Evolutionary conservation across 2,113 vertebrate species (phyloP).

Genomic region (Pseudorectes ferrugineus): DNA sequence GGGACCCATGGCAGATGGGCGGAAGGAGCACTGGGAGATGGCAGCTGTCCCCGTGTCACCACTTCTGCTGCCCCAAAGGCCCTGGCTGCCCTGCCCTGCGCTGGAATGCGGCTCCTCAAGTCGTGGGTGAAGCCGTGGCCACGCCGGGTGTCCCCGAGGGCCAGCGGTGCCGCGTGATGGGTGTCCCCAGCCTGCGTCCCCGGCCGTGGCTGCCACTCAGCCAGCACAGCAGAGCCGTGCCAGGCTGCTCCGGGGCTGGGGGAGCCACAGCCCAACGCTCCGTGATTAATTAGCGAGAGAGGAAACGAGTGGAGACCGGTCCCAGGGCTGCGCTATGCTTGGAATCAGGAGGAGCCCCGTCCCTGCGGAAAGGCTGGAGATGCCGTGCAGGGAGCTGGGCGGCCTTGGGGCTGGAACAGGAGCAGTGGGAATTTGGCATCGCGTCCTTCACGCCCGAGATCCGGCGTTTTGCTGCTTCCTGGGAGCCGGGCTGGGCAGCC

Average conservation of each 20-base stretch:
- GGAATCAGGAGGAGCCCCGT: background rate
- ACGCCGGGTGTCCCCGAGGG: background rate
- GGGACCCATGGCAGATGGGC: accelerated
- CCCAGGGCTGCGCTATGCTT: background rate
- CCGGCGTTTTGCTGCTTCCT: accelerated
- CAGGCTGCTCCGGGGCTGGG: background rate
- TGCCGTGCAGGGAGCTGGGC: accelerated
- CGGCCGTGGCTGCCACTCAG: background rate
- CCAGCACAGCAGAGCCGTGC: background rate
- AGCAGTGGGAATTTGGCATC: accelerated
- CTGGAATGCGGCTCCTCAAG: background rate
- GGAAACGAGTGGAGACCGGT: background rate
- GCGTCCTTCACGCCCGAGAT: accelerated
- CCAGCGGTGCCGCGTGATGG: accelerated
- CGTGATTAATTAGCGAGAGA: background rate
- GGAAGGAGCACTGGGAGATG: background rate
- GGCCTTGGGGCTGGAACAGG: background rate
- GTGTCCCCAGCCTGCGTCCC: background rate
- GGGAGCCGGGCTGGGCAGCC: background rate
- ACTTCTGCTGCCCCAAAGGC: accelerated
- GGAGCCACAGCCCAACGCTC: accelerated
- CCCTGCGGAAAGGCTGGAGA: background rate
- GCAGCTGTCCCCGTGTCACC: background rate
- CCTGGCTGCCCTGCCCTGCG: background rate
- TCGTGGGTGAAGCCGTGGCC: background rate